Conservation (phyloP, 1,140 invertebrate species). For the Reticulitermes speratus region DNA sequence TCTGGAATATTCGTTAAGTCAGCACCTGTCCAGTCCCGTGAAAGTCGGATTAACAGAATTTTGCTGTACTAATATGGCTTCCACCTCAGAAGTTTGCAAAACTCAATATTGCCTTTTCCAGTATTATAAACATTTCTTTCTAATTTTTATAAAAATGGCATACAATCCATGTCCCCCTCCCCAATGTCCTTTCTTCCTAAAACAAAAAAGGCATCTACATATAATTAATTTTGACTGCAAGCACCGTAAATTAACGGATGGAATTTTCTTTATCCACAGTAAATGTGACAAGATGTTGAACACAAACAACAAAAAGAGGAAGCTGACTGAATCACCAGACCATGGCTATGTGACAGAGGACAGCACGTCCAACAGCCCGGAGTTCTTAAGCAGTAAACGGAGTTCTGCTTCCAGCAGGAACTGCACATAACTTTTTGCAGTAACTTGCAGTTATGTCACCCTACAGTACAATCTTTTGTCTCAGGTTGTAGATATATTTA, state of each 20-base stretch:
- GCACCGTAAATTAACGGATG: not conserved
- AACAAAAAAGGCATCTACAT: too few relatives aligned
- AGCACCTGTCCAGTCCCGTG: too few relatives aligned
- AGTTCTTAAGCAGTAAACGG: not conserved
- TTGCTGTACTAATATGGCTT: too few relatives aligned
- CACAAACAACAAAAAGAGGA: not conserved
- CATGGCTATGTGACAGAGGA: slow-evolving; percentile 20
- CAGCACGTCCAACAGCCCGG: not conserved
- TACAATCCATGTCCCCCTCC: too few relatives aligned
- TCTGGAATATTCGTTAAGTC: too few relatives aligned
- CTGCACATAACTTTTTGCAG: not conserved
- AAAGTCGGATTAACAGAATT: too few relatives aligned
- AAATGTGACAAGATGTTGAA: not conserved
- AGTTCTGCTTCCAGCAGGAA: not conserved
- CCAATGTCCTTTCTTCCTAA: too few relatives aligned
- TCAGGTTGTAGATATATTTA: not conserved
- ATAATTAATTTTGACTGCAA: not conserved
- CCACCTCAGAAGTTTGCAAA: too few relatives aligned
- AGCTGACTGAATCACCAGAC: slow-evolving; percentile 21
- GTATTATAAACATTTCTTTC: too few relatives aligned
- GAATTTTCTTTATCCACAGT: not conserved
- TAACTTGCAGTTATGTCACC: not conserved
- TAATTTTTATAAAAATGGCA: too few relatives aligned
- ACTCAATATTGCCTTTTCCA: too few relatives aligned
- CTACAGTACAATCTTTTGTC: not conserved